phyloP scores from a whole-genome alignment of 2,113 vertebrate species.

The Eretmochelys imbricata region DNA sequence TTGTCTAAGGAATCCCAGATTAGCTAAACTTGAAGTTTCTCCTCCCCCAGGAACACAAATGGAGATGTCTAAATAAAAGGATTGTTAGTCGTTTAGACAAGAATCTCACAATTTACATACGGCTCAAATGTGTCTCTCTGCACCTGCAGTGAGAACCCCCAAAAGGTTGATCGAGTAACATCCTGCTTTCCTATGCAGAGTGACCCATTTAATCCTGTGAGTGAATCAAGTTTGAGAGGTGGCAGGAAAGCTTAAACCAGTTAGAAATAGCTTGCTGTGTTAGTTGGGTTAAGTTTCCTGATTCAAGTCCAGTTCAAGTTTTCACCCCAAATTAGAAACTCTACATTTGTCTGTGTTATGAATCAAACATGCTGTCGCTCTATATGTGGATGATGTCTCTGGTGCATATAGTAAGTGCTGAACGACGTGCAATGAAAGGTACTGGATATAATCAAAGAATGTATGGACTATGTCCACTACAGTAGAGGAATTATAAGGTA shows the following conservation, averaged over 20 bases:
- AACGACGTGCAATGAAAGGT: not conserved
- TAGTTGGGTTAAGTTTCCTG: not conserved
- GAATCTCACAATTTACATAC: not conserved
- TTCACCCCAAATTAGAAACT: not conserved
- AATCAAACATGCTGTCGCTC: not conserved
- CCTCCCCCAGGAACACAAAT: not conserved
- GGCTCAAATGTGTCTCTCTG: not conserved
- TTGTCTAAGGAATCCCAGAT: not conserved
- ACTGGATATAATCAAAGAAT: not conserved
- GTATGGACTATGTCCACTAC: not conserved
- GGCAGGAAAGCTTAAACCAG: not conserved
- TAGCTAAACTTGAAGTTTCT: not conserved
- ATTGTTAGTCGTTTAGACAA: not conserved
- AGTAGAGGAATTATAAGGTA: not conserved
- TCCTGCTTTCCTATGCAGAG: not conserved
- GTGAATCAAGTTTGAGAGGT: not conserved
- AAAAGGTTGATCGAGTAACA: not conserved
- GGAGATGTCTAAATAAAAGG: not conserved
- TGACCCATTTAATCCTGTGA: not conserved
- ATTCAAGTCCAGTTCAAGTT: not conserved
- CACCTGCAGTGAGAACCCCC: not conserved
- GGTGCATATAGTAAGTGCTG: not conserved
- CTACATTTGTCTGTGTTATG: not conserved
- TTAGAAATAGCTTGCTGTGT: not conserved
- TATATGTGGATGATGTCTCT: not conserved